Percentiles rank a stretch among this genome's conserved stretches.
phyloP scores from a whole-genome alignment of 2,113 vertebrate genomes.

The Scomber japonicus region DNA sequence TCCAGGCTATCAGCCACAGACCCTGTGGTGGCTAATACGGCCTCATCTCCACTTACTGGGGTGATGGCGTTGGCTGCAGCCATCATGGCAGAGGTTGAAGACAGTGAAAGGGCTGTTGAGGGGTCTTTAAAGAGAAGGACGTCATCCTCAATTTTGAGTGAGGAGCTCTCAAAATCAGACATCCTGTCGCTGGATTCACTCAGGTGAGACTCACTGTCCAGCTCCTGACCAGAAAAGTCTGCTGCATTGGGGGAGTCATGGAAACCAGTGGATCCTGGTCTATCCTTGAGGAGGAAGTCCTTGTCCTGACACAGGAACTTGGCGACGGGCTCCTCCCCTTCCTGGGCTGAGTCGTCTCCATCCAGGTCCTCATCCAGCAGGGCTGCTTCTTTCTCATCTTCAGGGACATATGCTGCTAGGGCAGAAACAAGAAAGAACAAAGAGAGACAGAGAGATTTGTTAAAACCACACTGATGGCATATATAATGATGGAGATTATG shows the following conservation, averaged over 20 bases:
- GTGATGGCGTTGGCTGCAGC: conserved; percentile 53
- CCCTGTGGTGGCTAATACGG: conserved; percentile 72
- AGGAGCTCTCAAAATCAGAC: conserved; percentile 95
- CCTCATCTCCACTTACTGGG: conserved; percentile 85
- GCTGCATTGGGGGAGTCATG: conserved; percentile 92
- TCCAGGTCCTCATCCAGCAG: conserved; percentile 93
- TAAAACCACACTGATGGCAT: conserved; percentile 49
- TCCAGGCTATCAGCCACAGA: conserved; percentile 93
- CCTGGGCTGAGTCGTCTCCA: conserved; percentile 88
- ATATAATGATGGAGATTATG: conserved; percentile 56
- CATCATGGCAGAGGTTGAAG: conserved; percentile 73
- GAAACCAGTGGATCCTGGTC: conserved; percentile 89
- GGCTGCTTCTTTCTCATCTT: conserved; percentile 95
- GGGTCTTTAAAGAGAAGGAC: conserved; percentile 89
- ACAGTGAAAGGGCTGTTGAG: conserved; percentile 75
- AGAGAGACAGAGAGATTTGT: conserved; percentile 61
- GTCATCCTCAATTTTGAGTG: conserved; percentile 96
- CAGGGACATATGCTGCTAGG: conserved; percentile 94
- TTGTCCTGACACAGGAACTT: conserved; percentile 94
- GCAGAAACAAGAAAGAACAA: conserved; percentile 68
- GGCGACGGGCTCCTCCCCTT: conserved; percentile 90
- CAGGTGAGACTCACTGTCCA: conserved; percentile 98
- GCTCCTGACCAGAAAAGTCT: conserved; percentile 96
- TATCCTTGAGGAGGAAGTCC: conserved; percentile 89
- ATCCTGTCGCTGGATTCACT: conserved; percentile 98